phyloP scores from a whole-genome alignment of 1,140 invertebrate species.

The Pantala flavescens region DNA sequence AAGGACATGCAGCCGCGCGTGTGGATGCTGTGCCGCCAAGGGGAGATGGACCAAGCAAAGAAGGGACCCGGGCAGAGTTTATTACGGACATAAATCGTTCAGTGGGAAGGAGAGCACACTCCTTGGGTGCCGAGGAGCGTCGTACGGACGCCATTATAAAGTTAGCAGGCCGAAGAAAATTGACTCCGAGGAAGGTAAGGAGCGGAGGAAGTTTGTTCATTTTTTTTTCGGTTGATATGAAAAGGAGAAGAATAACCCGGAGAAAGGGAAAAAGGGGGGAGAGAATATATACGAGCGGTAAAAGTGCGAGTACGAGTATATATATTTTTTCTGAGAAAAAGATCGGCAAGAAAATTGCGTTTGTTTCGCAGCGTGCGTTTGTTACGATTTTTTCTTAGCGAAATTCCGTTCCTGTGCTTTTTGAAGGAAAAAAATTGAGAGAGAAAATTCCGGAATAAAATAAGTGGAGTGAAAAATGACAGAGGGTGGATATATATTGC shows the following conservation, averaged over 20 bases:
- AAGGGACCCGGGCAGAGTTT: neutral
- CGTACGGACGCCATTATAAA: neutral
- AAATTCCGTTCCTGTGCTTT: too few species aligned
- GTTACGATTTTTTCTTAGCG: too few species aligned
- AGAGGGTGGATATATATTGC: too few species aligned
- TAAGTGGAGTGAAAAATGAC: too few species aligned
- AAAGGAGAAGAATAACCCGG: neutral
- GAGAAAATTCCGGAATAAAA: too few species aligned
- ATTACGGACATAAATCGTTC: slow-evolving; percentile 9
- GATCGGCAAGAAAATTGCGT: too few species aligned
- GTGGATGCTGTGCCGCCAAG: too few species aligned
- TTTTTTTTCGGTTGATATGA: neutral
- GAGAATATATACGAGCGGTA: neutral
- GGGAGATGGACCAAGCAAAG: too few species aligned
- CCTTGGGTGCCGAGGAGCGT: neutral
- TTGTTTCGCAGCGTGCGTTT: too few species aligned
- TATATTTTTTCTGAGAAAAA: too few species aligned
- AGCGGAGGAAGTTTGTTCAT: neutral
- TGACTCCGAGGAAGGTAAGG: neutral
- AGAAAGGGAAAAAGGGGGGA: neutral
- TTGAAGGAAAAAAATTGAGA: too few species aligned
- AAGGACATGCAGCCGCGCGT: too few species aligned
- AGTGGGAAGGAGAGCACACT: neutral
- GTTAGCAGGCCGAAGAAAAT: slow-evolving; percentile 5
- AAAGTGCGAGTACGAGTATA: neutral